These are phyloP conservation scores for Ephestia elutella DNA, from an alignment of 1,140 invertebrate genomes.

Conservation along the genomic window DNA sequence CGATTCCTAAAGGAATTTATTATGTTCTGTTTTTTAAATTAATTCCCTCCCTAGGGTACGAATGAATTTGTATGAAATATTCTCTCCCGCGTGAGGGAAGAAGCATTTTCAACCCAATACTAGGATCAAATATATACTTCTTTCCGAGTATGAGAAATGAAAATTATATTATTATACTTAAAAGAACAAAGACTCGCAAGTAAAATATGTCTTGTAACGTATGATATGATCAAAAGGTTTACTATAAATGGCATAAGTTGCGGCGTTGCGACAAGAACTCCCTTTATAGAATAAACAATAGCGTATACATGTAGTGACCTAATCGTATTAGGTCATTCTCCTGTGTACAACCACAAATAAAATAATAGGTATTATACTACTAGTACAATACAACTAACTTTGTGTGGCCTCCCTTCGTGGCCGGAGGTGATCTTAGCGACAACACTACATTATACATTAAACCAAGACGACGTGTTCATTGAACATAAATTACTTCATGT, in stretches of 20 bases:
- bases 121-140: too few relatives aligned
- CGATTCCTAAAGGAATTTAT: too few relatives aligned
- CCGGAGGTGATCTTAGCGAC: neutral
- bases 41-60: too few relatives aligned
- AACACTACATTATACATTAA: neutral
- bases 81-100: too few relatives aligned
- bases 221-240: neutral
- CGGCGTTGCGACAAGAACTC: neutral
- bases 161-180: too few relatives aligned
- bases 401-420: neutral
- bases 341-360: neutral
- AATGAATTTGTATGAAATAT: too few relatives aligned
- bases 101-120: too few relatives aligned
- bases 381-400: neutral
- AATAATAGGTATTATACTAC: too few relatives aligned
- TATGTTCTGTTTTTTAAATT: too few relatives aligned
- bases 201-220: too few relatives aligned
- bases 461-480: neutral
- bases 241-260: neutral
- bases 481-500: neutral
- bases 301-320: neutral
- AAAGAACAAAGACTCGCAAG: too few relatives aligned
- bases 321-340: neutral
- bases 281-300: conserved; percentile 2
- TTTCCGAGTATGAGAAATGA: too few relatives aligned